A percentile compares a stretch with the other conserved stretches of the same genome.
Evolutionary conservation across 2,113 vertebrate species (phyloP).

Genomic region (Origma solitaria): DNA sequence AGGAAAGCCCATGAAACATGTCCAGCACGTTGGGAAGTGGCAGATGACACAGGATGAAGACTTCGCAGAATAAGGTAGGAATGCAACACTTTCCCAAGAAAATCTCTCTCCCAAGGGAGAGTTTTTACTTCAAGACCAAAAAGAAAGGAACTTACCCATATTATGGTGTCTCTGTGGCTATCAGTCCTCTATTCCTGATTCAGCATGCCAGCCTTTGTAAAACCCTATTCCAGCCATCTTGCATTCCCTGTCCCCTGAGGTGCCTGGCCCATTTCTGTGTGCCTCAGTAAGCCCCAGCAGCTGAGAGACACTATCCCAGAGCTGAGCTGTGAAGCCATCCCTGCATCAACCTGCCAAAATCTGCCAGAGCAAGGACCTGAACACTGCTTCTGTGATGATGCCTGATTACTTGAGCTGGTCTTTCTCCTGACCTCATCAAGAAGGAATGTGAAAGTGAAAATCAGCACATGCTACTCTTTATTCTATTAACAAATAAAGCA

Average conservation of each 20-base stretch:
- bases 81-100: not conserved
- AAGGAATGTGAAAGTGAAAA: not conserved
- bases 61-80: not conserved
- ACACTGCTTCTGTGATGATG: not conserved
- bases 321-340: not conserved
- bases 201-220: not conserved
- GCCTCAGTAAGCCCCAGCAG: not conserved
- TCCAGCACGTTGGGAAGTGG: not conserved
- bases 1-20: not conserved
- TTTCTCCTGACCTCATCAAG: not conserved
- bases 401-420: accelerated
- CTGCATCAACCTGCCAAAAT: not conserved
- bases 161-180: not conserved
- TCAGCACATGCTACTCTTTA: not conserved
- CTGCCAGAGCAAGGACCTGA: not conserved
- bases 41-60: not conserved
- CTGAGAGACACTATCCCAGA: not conserved
- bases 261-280: not conserved
- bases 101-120: not conserved
- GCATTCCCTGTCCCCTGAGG: not conserved
- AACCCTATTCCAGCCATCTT: not conserved
- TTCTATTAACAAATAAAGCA: not conserved
- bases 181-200: not conserved
- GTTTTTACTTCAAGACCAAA: not conserved
- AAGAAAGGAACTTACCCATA: not conserved